A percentile compares a stretch with the other conserved stretches of the same genome.
Conservation (phyloP, 2,797 vertebrate species). For the Gobio occitaniae region DNA sequence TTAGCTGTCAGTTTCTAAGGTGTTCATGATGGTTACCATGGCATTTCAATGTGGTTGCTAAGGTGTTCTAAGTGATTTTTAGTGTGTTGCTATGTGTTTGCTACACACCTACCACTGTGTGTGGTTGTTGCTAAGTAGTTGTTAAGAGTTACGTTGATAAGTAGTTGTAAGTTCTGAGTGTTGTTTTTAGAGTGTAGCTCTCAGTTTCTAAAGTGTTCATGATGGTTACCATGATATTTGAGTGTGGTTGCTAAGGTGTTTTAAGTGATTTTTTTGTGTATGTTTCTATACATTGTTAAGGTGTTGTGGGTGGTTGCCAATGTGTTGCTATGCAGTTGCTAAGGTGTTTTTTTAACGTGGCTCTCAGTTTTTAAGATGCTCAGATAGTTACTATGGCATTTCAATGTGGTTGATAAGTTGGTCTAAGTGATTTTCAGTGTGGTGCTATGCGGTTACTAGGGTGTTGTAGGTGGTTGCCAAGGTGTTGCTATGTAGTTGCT, state of each 20-base stretch:
- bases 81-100: neutral
- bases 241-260: no score
- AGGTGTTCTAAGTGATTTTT: neutral
- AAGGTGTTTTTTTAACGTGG: no score
- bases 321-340: neutral
- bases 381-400: neutral
- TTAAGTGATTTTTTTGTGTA: no score
- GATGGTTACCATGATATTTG: no score
- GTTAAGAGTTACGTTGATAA: no score
- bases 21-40: no score
- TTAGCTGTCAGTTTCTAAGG: no score
- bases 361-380: neutral
- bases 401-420: neutral
- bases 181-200: no score
- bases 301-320: neutral
- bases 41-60: neutral
- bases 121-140: no score
- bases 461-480: neutral
- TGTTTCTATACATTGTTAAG: neutral
- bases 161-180: no score
- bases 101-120: no score
- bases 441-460: neutral
- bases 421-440: neutral
- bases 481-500: neutral
- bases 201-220: no score